These are phyloP conservation scores for Colletes latitarsis DNA, from an alignment of 1,140 invertebrate species.

Conservation along the genomic window DNA sequence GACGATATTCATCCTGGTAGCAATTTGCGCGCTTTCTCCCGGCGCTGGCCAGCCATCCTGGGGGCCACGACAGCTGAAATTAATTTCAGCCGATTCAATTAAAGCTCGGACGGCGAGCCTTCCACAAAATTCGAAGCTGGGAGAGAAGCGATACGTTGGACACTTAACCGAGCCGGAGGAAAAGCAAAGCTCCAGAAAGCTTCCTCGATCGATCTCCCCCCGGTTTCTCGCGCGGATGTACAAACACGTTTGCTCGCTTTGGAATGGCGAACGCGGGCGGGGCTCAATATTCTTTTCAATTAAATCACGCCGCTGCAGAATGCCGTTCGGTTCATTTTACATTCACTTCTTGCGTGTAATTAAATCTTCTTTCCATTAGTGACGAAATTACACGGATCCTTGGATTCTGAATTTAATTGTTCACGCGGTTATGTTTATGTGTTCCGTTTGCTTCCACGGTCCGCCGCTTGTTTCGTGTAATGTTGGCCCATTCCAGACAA, in stretches of 20 bases:
- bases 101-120: conserved; percentile 71
- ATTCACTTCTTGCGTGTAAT: conserved; percentile 36
- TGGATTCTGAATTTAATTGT: conserved; percentile 14
- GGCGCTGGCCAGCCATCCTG: conserved; percentile 43
- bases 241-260: conserved; percentile 17
- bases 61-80: conserved; percentile 72
- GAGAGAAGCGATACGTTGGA: conserved; percentile 45
- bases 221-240: conserved; percentile 24
- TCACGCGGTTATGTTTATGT: conserved; percentile 31
- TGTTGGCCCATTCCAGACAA: no score
- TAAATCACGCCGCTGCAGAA: conserved; percentile 18
- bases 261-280: background rate
- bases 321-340: background rate
- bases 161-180: conserved; percentile 45
- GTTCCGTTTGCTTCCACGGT: background rate
- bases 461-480: background rate
- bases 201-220: conserved; percentile 40
- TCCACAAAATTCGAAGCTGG: conserved; percentile 59
- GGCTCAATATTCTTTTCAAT: conserved; percentile 44
- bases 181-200: conserved; percentile 50
- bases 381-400: conserved; percentile 32
- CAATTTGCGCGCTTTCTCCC: conserved; percentile 63
- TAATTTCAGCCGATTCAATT: conserved; percentile 79
- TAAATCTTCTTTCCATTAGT: conserved; percentile 47
- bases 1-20: conserved; percentile 60